Evolutionary conservation across 2,888 invertebrate species (phyloP).

Genomic region (Harpagoxenus sublaevis): DNA sequence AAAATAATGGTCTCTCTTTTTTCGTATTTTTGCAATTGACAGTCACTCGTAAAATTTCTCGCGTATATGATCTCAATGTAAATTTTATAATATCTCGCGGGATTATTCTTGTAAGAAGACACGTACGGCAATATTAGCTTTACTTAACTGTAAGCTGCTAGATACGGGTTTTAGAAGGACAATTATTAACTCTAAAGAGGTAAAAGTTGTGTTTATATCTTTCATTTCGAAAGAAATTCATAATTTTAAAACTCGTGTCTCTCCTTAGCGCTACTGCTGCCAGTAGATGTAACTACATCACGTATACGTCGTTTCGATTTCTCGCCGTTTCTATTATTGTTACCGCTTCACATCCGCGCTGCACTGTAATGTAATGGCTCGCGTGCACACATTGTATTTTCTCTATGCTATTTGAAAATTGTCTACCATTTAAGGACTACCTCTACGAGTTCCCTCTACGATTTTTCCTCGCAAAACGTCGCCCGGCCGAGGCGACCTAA

Average conservation of each 20-base stretch:
- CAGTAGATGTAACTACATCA: background rate
- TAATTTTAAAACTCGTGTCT: background rate
- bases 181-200: slow-evolving; percentile 5
- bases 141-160: background rate
- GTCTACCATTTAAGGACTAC: background rate
- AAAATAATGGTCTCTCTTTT: background rate
- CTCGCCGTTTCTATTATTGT: background rate
- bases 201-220: slow-evolving; percentile 12
- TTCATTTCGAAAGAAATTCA: slow-evolving; percentile 11
- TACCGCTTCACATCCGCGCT: slow-evolving; percentile 1
- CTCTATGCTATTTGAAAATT: slow-evolving; percentile 23
- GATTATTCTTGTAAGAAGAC: slow-evolving; percentile 31
- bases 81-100: slow-evolving; percentile 20
- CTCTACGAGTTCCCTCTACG: background rate
- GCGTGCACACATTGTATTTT: slow-evolving; percentile 3
- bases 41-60: background rate
- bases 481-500: slow-evolving; percentile 21
- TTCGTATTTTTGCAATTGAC: slow-evolving; percentile 5
- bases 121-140: slow-evolving; percentile 22
- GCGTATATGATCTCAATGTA: slow-evolving; percentile 17
- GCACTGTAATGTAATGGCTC: background rate
- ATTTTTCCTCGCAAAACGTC: slow-evolving; percentile 37
- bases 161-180: background rate
- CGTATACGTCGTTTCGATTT: background rate
- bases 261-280: background rate